Base-by-base conservation (phyloP, 2,888 invertebrate genomes). In the Ecdyonurus torrentis region DNA sequence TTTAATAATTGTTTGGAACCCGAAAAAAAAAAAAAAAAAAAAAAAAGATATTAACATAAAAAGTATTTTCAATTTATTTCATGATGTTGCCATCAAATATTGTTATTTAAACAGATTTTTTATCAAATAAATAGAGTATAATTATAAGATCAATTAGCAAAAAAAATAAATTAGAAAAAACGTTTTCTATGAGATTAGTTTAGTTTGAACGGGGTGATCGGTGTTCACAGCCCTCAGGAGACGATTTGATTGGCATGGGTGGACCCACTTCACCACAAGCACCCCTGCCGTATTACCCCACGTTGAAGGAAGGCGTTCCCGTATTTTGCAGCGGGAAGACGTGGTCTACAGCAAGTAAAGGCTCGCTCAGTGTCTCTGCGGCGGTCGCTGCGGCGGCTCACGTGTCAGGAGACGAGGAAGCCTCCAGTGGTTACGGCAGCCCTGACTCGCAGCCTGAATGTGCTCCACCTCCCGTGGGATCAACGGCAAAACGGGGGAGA, bases 401-500 rank as follows among this genome's bases (percentile, higher is more conserved):
- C 25, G 55, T 59, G 59, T 63, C 64, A 24, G 64, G 63, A 18
- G 66, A 67, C 25, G 87, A 87, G 70, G 88, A 87, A 73, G 85
- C 85, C 23, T 86, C 86, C 70, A 87, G 86, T 73, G 88, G 88
- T 1, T 88, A 88, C 76, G 87, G 87, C 69, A 87, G 87, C 75
- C 87, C 88, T 25, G 85, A 86, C 74, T 84, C 85, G 18, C 37
- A 37, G 37, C 37, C 37, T 10, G 37, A 37, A 15, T 37, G 37
- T 37, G 37, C 37, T 10, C 37, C 37, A 37, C 7, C 37, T 37
- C 7, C 37, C 37, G 37, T 5, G 5, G 37, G 37, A 37, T 5
- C 37, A 37, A 5, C 37, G 15, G 7, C 7, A 37, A 15, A 15
- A 37, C 37, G 37, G 37, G 37, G 37, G 37, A 37, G 37, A 15